phyloP scores from a whole-genome alignment of 2,113 vertebrate species.

The Aldabrachelys gigantea region DNA sequence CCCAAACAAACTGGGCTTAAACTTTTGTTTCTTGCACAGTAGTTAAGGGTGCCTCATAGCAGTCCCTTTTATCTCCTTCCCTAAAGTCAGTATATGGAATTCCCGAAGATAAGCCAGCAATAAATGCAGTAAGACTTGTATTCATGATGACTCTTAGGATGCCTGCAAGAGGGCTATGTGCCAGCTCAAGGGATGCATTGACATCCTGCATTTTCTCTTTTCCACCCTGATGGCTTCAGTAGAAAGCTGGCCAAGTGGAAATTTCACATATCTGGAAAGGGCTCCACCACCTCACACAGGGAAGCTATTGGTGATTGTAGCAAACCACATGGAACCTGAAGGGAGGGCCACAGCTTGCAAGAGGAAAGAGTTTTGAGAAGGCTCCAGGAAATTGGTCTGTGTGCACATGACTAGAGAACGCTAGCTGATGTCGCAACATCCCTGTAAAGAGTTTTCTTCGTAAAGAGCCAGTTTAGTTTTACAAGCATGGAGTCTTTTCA shows the following conservation, averaged over 20 bases:
- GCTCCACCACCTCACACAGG: not conserved
- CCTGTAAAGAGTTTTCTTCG: not conserved
- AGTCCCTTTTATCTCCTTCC: rapidly evolving
- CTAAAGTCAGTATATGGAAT: not conserved
- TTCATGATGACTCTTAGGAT: not conserved
- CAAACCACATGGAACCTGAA: not conserved
- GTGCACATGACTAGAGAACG: not conserved
- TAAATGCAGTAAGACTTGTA: rapidly evolving
- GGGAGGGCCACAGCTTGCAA: not conserved
- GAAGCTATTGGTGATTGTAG: not conserved
- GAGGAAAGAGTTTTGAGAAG: not conserved
- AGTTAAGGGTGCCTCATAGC: not conserved
- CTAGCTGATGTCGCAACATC: not conserved
- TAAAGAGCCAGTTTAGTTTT: not conserved
- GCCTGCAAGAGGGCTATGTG: not conserved
- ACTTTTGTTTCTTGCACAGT: rapidly evolving
- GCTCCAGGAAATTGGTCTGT: not conserved
- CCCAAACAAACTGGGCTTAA: rapidly evolving
- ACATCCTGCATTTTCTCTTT: not conserved
- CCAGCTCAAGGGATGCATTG: not conserved
- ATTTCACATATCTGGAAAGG: not conserved
- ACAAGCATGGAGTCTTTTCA: not conserved
- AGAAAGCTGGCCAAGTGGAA: not conserved
- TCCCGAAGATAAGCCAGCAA: not conserved
- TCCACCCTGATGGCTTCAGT: not conserved